Evolutionary conservation across 1,140 invertebrate genomes (phyloP), one percentile per base, ranked within the genome.

Genomic region (Macrotrachela quadricornifera): DNA sequence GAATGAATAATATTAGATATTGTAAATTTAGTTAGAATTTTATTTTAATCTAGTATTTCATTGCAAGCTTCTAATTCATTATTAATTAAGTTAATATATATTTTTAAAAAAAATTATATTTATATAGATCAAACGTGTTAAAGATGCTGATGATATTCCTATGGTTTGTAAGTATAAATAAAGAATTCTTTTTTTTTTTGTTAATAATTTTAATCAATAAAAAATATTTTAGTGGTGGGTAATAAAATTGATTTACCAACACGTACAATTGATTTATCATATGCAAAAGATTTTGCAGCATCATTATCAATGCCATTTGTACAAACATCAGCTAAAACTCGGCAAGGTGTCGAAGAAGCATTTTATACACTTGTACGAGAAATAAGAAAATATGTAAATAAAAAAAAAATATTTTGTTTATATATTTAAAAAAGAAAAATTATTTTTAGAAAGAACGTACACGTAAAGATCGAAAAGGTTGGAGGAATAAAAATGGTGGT

Each of bases 351-450:
- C 10, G 92, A 99, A 66, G 91, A 97, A 72, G 92, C 92, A 46
- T 99, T 99, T 76, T 96, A 96, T 72, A 95, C 90, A 56, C 76
- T 97, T 65, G 92, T 99, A 42, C 75, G 91, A 60, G 91, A 99
- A 73, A 97, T 99, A 60, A 77, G 88, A 56, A 79, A 78, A 74
- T 79, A 79, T 69, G 76, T 77, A 67, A 75, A 72, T 4, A 30
- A 2, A 30, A 30, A 30, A 30, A 8, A 30, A 30, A 30, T 30
- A 8, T 30, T 2, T 30, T 30, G 8, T 4, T 30, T 30, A 4
- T n/a, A n/a, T n/a, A n/a, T n/a, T n/a, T n/a, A n/a, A n/a, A 30
- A 30, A 30, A 30, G 21, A 30, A 30, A 30, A 30, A 30, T 30
- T 4, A 30, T 30, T 30, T 30, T 2, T 30, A 30, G 21, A 30